phyloP scores from a whole-genome alignment of 2,888 invertebrate species.

The Phalera bucephala region DNA sequence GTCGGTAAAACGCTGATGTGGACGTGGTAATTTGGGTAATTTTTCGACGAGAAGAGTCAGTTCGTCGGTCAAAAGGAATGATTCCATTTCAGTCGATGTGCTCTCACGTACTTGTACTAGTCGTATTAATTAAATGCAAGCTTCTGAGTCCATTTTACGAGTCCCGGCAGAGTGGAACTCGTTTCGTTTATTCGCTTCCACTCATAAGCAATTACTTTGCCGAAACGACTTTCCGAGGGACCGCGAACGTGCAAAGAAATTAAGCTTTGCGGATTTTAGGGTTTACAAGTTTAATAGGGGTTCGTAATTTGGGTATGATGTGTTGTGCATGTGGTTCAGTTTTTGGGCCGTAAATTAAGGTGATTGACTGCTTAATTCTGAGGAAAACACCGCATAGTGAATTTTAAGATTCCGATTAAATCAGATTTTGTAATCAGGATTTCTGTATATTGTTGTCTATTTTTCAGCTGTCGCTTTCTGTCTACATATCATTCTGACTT shows the following conservation, averaged over 20 bases:
- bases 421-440: no score
- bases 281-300: conserved; percentile 59
- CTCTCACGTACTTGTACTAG: conserved; percentile 69
- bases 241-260: conserved; percentile 71
- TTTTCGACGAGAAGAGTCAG: conserved; percentile 58
- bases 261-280: conserved; percentile 67
- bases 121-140: conserved; percentile 81
- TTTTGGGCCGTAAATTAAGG: no score
- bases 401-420: no score
- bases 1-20: conserved; percentile 44
- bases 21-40: conserved; percentile 51
- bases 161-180: conserved; percentile 68
- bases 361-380: no score
- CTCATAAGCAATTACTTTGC: conserved; percentile 81
- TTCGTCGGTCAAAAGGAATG: conserved; percentile 67
- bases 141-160: conserved; percentile 78
- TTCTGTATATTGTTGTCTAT: no score
- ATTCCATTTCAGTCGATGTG: conserved; percentile 66
- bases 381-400: no score
- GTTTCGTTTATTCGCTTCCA: conserved; percentile 78
- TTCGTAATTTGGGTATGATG: conserved; percentile 49
- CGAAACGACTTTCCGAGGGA: conserved; percentile 70
- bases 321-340: no score
- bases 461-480: no score
- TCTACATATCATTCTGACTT: no score